Evolutionary conservation across 2,888 invertebrate genomes (phyloP).

Genomic region (Netelia virgata): DNA sequence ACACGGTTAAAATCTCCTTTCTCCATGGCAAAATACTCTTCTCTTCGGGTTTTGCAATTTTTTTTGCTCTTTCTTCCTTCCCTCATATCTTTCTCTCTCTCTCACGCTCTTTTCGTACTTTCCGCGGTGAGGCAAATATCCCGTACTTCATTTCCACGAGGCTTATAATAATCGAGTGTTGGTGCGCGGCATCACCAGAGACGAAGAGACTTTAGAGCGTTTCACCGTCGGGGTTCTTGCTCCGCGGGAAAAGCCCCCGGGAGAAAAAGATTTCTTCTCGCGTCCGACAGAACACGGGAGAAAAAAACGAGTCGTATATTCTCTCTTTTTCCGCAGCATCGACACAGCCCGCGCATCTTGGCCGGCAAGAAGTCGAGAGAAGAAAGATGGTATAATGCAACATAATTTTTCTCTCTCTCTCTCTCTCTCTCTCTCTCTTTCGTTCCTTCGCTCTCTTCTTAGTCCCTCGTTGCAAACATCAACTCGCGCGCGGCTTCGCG

Average conservation of each 20-base stretch:
- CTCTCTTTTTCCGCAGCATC: constrained; percentile 4
- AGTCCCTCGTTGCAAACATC: not conserved
- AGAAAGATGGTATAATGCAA: constrained; percentile 1
- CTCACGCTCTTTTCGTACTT: constrained; percentile 27
- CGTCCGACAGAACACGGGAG: not conserved
- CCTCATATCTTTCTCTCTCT: constrained; percentile 16
- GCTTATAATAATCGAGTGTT: constrained; percentile 58
- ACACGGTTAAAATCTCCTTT: constrained; percentile 59
- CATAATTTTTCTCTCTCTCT: not conserved
- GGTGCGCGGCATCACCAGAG: constrained; percentile 9
- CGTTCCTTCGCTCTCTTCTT: not conserved
- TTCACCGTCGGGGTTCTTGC: not conserved
- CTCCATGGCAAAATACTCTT: constrained; percentile 36
- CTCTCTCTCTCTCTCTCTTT: not conserved
- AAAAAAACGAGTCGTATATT: constrained; percentile 20
- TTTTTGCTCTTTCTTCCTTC: constrained; percentile 13
- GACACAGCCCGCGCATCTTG: not conserved
- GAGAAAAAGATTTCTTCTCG: constrained; percentile 31
- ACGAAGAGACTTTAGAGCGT: constrained; percentile 29
- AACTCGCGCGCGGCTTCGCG: constrained; percentile 4
- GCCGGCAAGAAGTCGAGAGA: not conserved
- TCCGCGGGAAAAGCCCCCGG: constrained; percentile 22
- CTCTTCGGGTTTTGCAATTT: constrained; percentile 29
- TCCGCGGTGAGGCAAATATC: constrained; percentile 59
- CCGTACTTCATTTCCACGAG: constrained; percentile 66